These are phyloP conservation scores for Botia almorhae DNA, from an alignment of 2,797 vertebrate species.

Conservation along the genomic window DNA sequence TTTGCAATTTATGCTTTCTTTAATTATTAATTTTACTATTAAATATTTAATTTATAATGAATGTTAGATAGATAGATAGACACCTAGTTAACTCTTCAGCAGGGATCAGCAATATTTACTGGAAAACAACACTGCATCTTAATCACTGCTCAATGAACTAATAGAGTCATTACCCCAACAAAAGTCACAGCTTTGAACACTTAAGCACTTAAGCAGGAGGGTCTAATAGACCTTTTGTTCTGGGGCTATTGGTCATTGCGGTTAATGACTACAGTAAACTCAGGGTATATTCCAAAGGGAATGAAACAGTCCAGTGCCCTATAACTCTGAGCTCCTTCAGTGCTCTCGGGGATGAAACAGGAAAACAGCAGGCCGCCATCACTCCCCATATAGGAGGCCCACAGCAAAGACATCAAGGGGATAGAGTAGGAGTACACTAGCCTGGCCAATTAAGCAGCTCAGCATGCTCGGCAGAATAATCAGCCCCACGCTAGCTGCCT, in stretches of 20 bases:
- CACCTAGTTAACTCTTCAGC: neutral
- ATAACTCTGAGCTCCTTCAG: slow-evolving; percentile 49
- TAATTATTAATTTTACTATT: neutral
- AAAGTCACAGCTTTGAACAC: slow-evolving; percentile 12
- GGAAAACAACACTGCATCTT: too few species aligned
- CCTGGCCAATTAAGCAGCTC: slow-evolving; percentile 36
- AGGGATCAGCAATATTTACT: neutral
- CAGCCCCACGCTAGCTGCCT: slow-evolving; percentile 7
- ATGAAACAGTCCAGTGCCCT: slow-evolving; percentile 25
- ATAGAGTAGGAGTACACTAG: neutral
- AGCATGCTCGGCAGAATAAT: slow-evolving; percentile 42
- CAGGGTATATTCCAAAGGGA: slow-evolving; percentile 48
- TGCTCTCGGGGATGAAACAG: slow-evolving; percentile 48
- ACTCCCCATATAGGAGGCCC: slow-evolving; percentile 49
- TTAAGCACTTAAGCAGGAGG: slow-evolving; percentile 4
- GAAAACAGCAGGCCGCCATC: slow-evolving; percentile 54
- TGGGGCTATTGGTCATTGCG: slow-evolving; percentile 37
- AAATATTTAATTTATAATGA: too few species aligned
- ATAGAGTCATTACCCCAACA: neutral
- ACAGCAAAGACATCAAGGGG: slow-evolving; percentile 40
- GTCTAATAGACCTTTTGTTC: slow-evolving; percentile 48
- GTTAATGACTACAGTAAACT: slow-evolving; percentile 59
- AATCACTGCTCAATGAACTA: slow-evolving; percentile 12
- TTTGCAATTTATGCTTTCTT: neutral
- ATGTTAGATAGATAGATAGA: neutral